Percentiles rank a stretch among this genome's conserved stretches.
phyloP scores from a whole-genome alignment of 2,888 invertebrate genomes.

The Drosophila rellima region DNA sequence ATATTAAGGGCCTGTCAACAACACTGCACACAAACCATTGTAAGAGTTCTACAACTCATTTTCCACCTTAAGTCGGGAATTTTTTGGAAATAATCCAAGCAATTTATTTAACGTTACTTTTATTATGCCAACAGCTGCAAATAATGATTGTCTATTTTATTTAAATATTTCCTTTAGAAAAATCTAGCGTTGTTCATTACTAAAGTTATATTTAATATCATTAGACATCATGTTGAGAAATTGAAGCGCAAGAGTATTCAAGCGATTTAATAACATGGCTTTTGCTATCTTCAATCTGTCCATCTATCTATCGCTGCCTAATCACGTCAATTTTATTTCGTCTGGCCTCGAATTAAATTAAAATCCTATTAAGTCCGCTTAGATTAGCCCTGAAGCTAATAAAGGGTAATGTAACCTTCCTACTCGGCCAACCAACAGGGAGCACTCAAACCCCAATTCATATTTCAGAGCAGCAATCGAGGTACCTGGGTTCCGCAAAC shows the following conservation, averaged over 20 bases:
- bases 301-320: background rate
- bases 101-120: background rate
- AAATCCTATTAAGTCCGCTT: conserved; percentile 74
- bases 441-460: conserved; percentile 9
- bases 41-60: conserved; percentile 3
- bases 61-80: background rate
- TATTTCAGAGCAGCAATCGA: conserved; percentile 12
- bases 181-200: background rate
- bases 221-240: background rate
- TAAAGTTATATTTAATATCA: background rate
- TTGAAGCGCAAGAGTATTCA: background rate
- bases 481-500: conserved; percentile 26
- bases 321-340: conserved; percentile 39
- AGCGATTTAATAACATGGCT: background rate
- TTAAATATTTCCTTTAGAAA: background rate
- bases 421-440: background rate
- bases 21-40: conserved; percentile 4
- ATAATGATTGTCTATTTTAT: background rate
- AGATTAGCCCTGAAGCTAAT: conserved; percentile 52
- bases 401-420: conserved; percentile 12
- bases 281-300: background rate
- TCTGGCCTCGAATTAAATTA: conserved; percentile 81
- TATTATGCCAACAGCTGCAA: background rate
- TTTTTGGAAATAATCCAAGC: background rate
- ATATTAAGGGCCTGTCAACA: conserved; percentile 52